A percentile compares a stretch with the other conserved stretches of the same genome.
These are phyloP conservation scores for Thermophis baileyi DNA, from an alignment of 2,113 vertebrate species.

Conservation along the genomic window DNA sequence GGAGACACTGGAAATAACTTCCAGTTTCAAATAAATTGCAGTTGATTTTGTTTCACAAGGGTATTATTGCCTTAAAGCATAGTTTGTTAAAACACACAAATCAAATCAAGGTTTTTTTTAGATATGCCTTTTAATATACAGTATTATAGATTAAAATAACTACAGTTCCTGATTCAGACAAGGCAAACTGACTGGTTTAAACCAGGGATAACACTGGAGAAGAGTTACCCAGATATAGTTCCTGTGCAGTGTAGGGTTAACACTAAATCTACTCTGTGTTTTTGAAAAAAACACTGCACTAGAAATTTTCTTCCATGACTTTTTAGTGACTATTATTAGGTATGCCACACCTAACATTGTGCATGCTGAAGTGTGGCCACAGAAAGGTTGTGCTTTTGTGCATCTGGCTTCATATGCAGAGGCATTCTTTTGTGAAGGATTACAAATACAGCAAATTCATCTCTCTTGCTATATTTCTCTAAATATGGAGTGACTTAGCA, in stretches of 20 bases:
- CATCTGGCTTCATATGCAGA: neutral
- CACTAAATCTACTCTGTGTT: neutral
- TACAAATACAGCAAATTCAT: neutral
- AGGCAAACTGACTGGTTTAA: neutral
- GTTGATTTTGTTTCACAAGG: neutral
- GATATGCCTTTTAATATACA: neutral
- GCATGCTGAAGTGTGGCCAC: neutral
- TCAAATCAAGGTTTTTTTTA: neutral
- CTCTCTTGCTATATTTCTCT: neutral
- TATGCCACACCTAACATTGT: neutral
- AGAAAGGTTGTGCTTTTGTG: neutral
- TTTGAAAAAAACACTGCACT: neutral
- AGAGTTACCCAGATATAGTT: neutral
- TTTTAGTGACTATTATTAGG: neutral
- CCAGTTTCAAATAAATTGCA: neutral
- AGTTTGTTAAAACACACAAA: neutral
- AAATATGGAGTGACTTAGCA: constrained; percentile 6
- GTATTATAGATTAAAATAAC: neutral
- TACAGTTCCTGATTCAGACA: neutral
- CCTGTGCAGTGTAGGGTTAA: neutral
- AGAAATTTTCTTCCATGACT: neutral
- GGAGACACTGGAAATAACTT: neutral
- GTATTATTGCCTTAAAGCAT: neutral
- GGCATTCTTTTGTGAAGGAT: neutral
- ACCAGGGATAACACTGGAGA: neutral